Evolutionary conservation across 2,888 invertebrate genomes (phyloP), one percentile per base, ranked within the genome.

Genomic region (Scaeva pyrastri): DNA sequence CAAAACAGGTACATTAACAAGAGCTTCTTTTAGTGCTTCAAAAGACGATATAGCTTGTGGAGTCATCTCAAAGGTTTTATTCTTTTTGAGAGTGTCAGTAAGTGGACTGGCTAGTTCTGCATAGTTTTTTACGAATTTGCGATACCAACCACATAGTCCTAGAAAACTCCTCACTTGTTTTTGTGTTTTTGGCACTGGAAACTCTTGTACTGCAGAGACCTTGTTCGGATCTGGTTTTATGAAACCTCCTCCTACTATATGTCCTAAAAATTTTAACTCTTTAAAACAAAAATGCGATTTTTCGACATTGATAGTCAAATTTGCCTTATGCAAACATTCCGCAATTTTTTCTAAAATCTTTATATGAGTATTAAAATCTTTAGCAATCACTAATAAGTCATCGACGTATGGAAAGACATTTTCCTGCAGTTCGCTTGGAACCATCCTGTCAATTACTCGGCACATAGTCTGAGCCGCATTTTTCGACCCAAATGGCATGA

Each of bases 91-190:
- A 0, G 26, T 62, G 19, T 62, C 31, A 7, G 81, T 72, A 0
- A 85, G 19, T 1, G 88, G 75, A 10, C 55, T 55, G 6, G 88
- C 52, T 2, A 78, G 19, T 10, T n/a, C n/a, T 0, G 85, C 81
- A 21, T 66, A 88, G 45, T 88, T 80, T 41, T 56, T 10, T 2
- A 55, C n/a, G n/a, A 55, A 55, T n/a, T 31, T 26, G 26, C 55
- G 55, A 26, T 87, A 88, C 88, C 88, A 89, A 0, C 80, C 79
- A 14, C 87, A 74, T 71, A 88, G 80, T 2, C 88, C 88, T 23
- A 88, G 41, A 60, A 88, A 88, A 45, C 87, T 55, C 10, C 88
- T 41, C 1, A 88, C 21, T 88, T 90, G 89, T 64, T 80, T 88
- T 1, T 52, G 19, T 14, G 43, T 45, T 1, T 41, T 70, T 1